Conservation (phyloP, 2,113 vertebrate genomes). For the Geococcyx californianus region DNA sequence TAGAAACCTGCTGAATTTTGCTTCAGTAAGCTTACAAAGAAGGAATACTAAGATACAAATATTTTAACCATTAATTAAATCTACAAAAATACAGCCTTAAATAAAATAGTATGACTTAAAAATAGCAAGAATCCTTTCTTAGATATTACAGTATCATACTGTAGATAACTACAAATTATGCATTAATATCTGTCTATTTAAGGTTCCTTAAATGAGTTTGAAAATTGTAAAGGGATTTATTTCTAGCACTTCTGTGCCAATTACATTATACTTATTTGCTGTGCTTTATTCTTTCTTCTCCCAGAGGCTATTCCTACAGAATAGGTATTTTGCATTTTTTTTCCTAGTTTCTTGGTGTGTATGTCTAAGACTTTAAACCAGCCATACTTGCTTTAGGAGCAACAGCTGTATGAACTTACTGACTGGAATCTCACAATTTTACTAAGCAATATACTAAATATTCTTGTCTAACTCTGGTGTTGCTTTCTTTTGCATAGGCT, state of each 20-base stretch:
- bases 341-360: background rate
- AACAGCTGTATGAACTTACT: background rate
- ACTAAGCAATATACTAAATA: background rate
- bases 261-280: background rate
- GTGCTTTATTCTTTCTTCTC: background rate
- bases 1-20: background rate
- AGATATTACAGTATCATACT: background rate
- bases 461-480: background rate
- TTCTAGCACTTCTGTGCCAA: background rate
- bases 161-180: background rate
- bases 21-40: background rate
- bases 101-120: background rate
- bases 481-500: background rate
- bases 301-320: background rate
- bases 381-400: background rate
- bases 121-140: background rate
- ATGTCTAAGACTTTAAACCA: background rate
- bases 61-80: background rate
- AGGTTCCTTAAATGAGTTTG: background rate
- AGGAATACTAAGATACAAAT: background rate
- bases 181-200: background rate
- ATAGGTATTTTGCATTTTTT: background rate
- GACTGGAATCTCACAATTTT: background rate
- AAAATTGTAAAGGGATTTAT: background rate
- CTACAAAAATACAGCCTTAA: background rate